A percentile compares a stretch with the other conserved stretches of the same genome.
These are phyloP conservation scores for Electrona antarctica DNA, from an alignment of 2,113 vertebrate species.

Conservation along the genomic window DNA sequence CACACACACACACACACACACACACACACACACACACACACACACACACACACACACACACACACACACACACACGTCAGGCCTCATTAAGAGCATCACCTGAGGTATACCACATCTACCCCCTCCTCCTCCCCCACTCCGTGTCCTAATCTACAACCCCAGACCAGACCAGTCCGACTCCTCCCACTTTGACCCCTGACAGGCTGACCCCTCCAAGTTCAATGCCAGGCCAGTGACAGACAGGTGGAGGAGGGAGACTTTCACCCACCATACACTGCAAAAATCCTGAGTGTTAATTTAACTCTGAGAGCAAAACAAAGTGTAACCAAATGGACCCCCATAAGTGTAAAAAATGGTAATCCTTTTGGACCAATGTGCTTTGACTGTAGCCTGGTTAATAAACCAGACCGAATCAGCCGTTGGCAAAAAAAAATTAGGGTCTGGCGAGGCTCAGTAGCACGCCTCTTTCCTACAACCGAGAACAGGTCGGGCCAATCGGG, in stretches of 20 bases:
- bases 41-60: conserved; percentile 32
- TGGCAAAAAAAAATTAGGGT: too few species aligned
- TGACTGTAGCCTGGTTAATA: too few species aligned
- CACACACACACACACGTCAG: not conserved
- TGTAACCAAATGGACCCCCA: conserved; percentile 9
- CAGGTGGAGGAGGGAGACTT: conserved; percentile 15
- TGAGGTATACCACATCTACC: too few species aligned
- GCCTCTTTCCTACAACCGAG: not conserved
- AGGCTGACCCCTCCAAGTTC: conserved; percentile 47
- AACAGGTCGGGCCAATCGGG: too few species aligned
- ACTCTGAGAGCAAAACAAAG: too few species aligned
- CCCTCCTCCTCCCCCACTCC: not conserved
- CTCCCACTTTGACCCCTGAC: conserved; percentile 33
- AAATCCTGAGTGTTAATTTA: not conserved
- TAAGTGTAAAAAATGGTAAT: conserved; percentile 23
- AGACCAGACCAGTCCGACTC: conserved; percentile 32
- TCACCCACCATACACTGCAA: conserved; percentile 14
- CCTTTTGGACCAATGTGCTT: not conserved
- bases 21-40: too few species aligned
- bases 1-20: too few species aligned
- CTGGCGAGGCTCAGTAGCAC: too few species aligned
- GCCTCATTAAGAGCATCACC: too few species aligned
- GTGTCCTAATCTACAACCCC: conserved; percentile 23
- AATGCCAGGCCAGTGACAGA: conserved; percentile 55
- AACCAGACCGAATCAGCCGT: too few species aligned